Evolutionary conservation across 2,113 vertebrate genomes (phyloP), one percentile per base, ranked within the genome.

Genomic region (Beaufortia kweichowensis): DNA sequence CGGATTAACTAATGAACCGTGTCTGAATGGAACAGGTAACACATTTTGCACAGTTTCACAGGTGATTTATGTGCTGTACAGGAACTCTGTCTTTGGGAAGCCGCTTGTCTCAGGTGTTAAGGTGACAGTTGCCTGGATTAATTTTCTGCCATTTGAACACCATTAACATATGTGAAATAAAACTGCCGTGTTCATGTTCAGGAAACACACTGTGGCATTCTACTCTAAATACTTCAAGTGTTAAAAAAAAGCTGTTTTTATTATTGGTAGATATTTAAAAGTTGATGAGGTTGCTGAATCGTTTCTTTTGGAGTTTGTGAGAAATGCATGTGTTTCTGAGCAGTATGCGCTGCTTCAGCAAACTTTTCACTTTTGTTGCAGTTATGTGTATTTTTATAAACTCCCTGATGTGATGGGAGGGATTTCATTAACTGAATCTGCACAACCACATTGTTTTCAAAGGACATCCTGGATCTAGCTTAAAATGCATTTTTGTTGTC

Each of bases 211-310:
- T 43, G 14, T 65, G 24, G 65, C 5, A 53, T 3, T 33, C 28
- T 33, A 19, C 6, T 3, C 15, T 50, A 4, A 31, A 26, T 19
- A 28, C 23, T 66, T 66, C 6, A 26, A 41, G 63, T 28, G 48
- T 11, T 63, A 19, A 67, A 43, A 33, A 53, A 69, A 53, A 10
- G 11, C 43, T 15, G 17, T 33, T 15, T 17, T 33, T 67, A 29
- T 55, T 69, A 69, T 35, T 69, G n/a, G 11, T n/a, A 21, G 1
- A 43, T 68, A 50, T 55, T 17, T 69, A 17, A 69, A 68, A 35
- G 66, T 55, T 69, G 6, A 55, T 69, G 46, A 50, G 28, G 19
- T 68, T 50, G 19, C 19, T 53, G 12, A 69, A 69, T 29, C 1
- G 0, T 69, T 31, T 55, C 8, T 12, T n/a, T 50, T 7, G 6